Percentiles rank a stretch among this genome's conserved stretches.
Evolutionary conservation across 1,140 invertebrate genomes (phyloP).

Genomic region (Zaprionus gabonicus): DNA sequence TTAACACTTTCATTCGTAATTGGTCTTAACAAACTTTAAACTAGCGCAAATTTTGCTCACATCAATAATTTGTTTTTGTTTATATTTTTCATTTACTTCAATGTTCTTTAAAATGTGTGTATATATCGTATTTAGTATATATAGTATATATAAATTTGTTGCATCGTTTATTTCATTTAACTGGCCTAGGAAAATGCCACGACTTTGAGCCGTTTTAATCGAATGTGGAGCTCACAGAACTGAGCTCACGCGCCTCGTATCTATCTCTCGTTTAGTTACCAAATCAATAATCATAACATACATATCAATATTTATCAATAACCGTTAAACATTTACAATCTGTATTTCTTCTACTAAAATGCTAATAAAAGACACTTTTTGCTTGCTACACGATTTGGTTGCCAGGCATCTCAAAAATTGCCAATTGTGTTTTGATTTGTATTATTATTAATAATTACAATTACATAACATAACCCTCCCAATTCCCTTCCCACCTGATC

Average conservation of each 20-base stretch:
- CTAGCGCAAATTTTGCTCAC: conserved; percentile 67
- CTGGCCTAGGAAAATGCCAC: conserved; percentile 73
- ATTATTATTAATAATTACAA: conserved; percentile 19
- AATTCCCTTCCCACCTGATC: neutral
- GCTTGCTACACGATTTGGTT: conserved; percentile 39
- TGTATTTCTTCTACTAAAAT: conserved; percentile 61
- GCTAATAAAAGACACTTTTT: conserved; percentile 77
- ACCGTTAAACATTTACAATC: conserved; percentile 46
- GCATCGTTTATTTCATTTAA: conserved; percentile 19
- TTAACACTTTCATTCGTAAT: conserved; percentile 36
- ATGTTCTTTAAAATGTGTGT: conserved; percentile 1
- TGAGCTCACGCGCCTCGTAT: conserved; percentile 43
- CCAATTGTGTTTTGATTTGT: conserved; percentile 39
- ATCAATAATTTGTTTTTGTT: conserved; percentile 35
- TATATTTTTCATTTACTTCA: neutral
- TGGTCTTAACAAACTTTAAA: conserved; percentile 48
- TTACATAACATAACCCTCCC: conserved; percentile 13
- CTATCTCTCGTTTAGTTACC: conserved; percentile 1
- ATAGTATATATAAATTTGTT: conserved; percentile 29
- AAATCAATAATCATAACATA: conserved; percentile 2
- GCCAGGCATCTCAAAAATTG: conserved; percentile 52
- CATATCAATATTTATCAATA: conserved; percentile 23
- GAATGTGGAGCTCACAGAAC: conserved; percentile 61
- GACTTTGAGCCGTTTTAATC: conserved; percentile 66
- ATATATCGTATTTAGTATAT: conserved; percentile 16